Percentiles rank a stretch among this genome's conserved stretches.
These are phyloP conservation scores for Strix aluco DNA, from an alignment of 2,113 vertebrate genomes.

Conservation along the genomic window DNA sequence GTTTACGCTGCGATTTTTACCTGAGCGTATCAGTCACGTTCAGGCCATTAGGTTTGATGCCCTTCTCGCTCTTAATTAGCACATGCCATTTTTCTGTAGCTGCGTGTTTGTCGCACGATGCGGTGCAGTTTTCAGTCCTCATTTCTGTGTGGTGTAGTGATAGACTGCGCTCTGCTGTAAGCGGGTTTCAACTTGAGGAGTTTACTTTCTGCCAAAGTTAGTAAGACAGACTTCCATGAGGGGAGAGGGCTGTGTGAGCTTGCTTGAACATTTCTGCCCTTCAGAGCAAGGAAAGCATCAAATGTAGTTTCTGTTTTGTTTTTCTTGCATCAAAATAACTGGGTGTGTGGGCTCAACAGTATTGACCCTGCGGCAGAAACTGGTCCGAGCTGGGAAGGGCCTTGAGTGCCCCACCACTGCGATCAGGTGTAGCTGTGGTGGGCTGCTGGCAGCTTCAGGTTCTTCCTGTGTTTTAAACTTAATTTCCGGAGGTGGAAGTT, in stretches of 20 bases:
- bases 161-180: neutral
- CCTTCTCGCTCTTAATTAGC: neutral
- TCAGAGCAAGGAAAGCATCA: neutral
- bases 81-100: neutral
- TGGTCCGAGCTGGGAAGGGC: neutral
- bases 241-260: no score
- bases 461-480: neutral
- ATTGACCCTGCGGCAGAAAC: neutral
- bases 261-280: neutral
- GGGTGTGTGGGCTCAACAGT: neutral
- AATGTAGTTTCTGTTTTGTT: neutral
- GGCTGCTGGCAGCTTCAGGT: neutral
- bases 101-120: rapidly evolving
- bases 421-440: neutral
- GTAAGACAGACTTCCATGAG: neutral
- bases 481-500: neutral
- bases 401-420: neutral
- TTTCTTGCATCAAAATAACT: neutral
- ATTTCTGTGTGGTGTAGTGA: neutral
- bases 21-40: neutral
- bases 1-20: neutral
- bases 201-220: neutral
- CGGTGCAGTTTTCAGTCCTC: neutral
- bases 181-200: neutral
- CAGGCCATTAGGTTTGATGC: neutral